Base-by-base conservation (phyloP, 1,140 invertebrate genomes). In the Ceratina calcarata region DNA sequence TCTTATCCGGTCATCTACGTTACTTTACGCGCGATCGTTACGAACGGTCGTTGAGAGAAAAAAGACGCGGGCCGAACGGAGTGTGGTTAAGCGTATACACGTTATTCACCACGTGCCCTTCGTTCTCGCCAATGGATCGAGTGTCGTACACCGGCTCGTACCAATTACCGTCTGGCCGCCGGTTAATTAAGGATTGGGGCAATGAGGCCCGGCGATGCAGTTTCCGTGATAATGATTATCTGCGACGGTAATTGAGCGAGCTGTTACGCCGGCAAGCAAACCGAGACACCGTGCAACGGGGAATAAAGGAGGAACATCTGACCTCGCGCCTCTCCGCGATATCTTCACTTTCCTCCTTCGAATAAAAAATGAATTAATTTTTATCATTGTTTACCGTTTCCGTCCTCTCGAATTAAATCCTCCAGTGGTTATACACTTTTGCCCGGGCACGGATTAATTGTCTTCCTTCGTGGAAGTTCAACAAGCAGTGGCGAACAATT, bases 131-230 rank as follows among this genome's bases (percentile, higher is more conserved):
- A 60, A 83, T 79, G 68, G 79, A 84, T 81, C 78, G 78, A 53
- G 57, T 72, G 73, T 81, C 66, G 81, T 62, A 85, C 83, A 86
- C 82, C 83, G 83, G 80, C 74, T 83, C 84, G 79, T 87, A 86
- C 86, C 87, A 90, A 91, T 90, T 90, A 90, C 75, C 86, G 87
- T 86, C 83, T 86, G 83, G 82, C 84, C 81, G 86, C 67, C 72
- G 82, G 88, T 90, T 91, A 90, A 91, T 91, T 91, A 91, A 89
- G 86, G 87, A 90, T 90, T 89, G 89, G 86, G 89, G 87, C 89
- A 91, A 91, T 88, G 90, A 90, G 90, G 84, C 89, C 83, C 84
- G 61, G 81, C 89, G 85, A 90, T 90, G 89, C 75, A 86, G 87
- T 91, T 90, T 89, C 87, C 83, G 86, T 80, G 89, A 90, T 91